These are phyloP conservation scores for Hepsetus odoe DNA, from an alignment of 2,113 vertebrate genomes.

Conservation along the genomic window DNA sequence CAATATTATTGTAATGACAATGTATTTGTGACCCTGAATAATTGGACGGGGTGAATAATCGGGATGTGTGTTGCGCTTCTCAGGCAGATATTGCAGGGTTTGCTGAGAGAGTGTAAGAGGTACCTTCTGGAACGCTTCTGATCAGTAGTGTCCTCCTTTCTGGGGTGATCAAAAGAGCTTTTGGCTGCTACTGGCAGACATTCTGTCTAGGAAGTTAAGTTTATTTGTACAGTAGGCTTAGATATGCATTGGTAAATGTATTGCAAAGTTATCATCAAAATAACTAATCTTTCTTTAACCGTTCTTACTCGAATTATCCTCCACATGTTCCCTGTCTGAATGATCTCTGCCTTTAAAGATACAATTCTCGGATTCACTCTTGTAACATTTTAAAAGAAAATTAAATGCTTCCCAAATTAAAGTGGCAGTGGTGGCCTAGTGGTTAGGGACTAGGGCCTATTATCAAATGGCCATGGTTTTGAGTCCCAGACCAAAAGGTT, in stretches of 20 bases:
- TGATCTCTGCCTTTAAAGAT: background rate
- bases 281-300: background rate
- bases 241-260: background rate
- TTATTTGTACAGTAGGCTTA: background rate
- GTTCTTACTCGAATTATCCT: background rate
- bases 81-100: background rate
- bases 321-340: background rate
- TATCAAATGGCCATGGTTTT: no score
- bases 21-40: constrained; percentile 16
- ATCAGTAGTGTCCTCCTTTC: constrained; percentile 5
- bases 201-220: background rate
- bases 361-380: no score
- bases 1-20: constrained; percentile 46
- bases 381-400: no score
- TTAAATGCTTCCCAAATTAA: no score
- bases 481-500: no score
- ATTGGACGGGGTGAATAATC: constrained; percentile 9
- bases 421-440: no score
- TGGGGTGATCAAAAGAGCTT: constrained; percentile 14
- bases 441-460: no score
- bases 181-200: constrained; percentile 4
- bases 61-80: background rate
- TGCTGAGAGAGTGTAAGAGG: background rate
- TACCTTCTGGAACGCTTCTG: background rate
- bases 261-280: background rate